phyloP scores from a whole-genome alignment of 2,113 vertebrate species.

The Sclerurus mexicanus region DNA sequence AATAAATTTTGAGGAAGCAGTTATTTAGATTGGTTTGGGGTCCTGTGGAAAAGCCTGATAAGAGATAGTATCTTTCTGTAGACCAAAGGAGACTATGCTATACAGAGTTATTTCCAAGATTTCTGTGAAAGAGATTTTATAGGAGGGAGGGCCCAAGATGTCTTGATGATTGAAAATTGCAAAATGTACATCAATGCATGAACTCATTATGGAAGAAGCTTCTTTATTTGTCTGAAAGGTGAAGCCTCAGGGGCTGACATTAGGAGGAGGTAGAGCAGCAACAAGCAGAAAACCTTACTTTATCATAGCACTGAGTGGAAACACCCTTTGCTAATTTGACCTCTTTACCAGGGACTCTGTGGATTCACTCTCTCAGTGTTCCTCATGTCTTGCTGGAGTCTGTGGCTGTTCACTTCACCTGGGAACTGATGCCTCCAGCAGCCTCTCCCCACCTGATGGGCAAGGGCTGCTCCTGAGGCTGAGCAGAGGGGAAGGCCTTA shows the following conservation, averaged over 20 bases:
- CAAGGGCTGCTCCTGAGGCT: neutral
- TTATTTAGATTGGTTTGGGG: neutral
- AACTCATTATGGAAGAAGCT: neutral
- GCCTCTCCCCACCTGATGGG: neutral
- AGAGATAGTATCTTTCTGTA: neutral
- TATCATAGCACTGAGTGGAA: neutral
- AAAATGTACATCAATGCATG: neutral
- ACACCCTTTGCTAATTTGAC: neutral
- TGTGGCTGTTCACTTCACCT: neutral
- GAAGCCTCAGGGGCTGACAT: neutral
- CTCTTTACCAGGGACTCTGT: neutral
- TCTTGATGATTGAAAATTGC: neutral
- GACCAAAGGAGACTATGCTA: neutral
- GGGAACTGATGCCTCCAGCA: neutral
- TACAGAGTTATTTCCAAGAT: neutral
- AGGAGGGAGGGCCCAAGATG: neutral
- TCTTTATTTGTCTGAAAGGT: neutral
- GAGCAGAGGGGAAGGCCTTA: neutral
- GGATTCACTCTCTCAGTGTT: neutral
- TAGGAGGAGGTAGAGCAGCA: neutral
- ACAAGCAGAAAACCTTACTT: neutral
- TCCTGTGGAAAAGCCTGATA: neutral
- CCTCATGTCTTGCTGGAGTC: neutral
- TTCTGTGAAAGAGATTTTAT: neutral
- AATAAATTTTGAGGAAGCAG: neutral